These are phyloP conservation scores for Chironex yamaguchii DNA, from an alignment of 30 jellyfish, hydroid and myxozoan genomes.

Conservation along the genomic window DNA sequence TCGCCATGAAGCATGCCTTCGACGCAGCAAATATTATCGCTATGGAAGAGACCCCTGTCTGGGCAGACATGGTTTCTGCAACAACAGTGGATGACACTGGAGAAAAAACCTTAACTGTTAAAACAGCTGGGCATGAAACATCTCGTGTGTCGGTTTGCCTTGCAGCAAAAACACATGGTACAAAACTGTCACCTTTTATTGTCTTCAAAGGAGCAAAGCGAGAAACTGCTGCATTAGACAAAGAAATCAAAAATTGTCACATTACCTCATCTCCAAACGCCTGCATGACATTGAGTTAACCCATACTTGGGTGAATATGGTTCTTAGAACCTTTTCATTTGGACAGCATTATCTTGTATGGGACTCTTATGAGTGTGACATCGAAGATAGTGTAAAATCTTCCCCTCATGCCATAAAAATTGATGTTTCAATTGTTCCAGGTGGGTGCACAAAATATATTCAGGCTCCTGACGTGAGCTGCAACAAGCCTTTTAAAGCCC, in stretches of 20 bases:
- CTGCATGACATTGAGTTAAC: not conserved
- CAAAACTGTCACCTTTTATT: not conserved
- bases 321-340: not conserved
- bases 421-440: constrained; percentile 3
- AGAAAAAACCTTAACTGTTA: constrained; percentile 14
- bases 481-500: not conserved
- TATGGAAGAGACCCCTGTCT: constrained; percentile 14
- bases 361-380: constrained; percentile 1
- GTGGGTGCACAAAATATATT: no score
- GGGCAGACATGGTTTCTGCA: constrained; percentile 14
- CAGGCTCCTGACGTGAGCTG: constrained; percentile 9
- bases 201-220: constrained; percentile 1
- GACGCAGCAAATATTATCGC: not conserved
- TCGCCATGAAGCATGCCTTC: not conserved
- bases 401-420: not conserved
- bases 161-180: constrained; percentile 42
- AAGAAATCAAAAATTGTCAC: not conserved
- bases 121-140: constrained; percentile 23
- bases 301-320: constrained; percentile 3
- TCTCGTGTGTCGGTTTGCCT: constrained; percentile 36
- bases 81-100: constrained; percentile 14
- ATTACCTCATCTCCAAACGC: constrained; percentile 6
- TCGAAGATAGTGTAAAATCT: not conserved
- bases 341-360: not conserved
- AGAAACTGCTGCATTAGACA: not conserved